Base-by-base conservation (phyloP, 2,113 vertebrate genomes). In the Python bivittatus region DNA sequence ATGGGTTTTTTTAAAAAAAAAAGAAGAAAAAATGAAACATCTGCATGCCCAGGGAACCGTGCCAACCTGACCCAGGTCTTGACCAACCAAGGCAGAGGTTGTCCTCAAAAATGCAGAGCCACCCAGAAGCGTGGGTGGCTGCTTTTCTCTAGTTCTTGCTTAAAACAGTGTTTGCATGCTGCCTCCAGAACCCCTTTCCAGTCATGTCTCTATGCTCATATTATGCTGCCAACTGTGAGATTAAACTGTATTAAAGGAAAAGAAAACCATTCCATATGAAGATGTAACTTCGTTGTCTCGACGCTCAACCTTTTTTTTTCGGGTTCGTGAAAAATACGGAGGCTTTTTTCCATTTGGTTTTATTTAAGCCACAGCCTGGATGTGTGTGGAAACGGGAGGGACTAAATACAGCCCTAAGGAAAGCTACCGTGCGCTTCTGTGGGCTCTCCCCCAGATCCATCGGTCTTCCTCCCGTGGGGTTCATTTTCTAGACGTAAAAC, bases 231-330 rank as follows among this genome's bases (percentile, higher is more conserved):
- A 93, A 98, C 97, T 97, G 97, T 98, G 98, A 98, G 98, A 98
- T 98, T 98, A 98, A 98, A 97, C 94, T 92, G 96, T 98, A 99
- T 99, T 99, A 99, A 88, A 87, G 57, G n/a, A 87, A 87, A 99
- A 99, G 29, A 98, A 99, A 99, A 98, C 97, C 98, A 98, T 98
- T 98, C 98, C 98, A 96, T 98, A 97, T 93, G 97, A 98, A 97
- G 92, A 91, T 91, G 61, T 95, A 89, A 91, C 4, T 89, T 1
- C 57, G 94, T 90, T 0, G 68, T 95, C 96, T 96, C 86, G 0
- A 86, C 7, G 91, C 85, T 89, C 1, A 0, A 27, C 29, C 93
- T 94, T 97, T 33, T 1, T 0, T 2, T 22, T 7, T n/a, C 3
- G 5, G 22, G 11, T 56, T 22, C 1, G 33, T 44, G 7, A 58